These are phyloP conservation scores for Chionis minor DNA, from an alignment of 2,113 vertebrate species.

Conservation along the genomic window DNA sequence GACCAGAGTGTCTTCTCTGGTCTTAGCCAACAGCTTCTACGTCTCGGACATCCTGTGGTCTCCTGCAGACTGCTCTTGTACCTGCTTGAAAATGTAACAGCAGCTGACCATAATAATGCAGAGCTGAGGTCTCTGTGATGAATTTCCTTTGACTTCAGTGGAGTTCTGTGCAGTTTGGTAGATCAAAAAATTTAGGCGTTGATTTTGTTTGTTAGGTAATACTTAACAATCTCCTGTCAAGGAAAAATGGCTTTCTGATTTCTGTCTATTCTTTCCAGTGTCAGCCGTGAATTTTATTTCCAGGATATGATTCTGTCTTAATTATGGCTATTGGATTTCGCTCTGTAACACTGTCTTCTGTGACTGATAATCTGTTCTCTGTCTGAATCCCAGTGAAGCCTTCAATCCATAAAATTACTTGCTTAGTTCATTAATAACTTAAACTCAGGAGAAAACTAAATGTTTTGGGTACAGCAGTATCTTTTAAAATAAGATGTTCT, in stretches of 20 bases:
- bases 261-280: not conserved
- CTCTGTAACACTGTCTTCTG: not conserved
- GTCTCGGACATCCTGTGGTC: not conserved
- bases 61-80: not conserved
- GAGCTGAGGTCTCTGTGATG: not conserved
- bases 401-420: not conserved
- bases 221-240: not conserved
- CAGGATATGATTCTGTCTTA: not conserved
- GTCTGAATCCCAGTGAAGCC: not conserved
- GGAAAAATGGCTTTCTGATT: not conserved
- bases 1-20: not conserved
- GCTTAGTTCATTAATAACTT: not conserved
- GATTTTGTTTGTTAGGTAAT: not conserved
- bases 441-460: not conserved
- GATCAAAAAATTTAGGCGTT: not conserved
- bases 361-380: not conserved
- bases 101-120: not conserved
- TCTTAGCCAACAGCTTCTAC: not conserved
- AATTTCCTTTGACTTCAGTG: not conserved
- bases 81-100: not conserved
- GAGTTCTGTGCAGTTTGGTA: not conserved
- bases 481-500: not conserved
- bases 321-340: not conserved
- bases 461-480: not conserved
- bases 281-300: not conserved